Conservation (phyloP, 2,888 invertebrate species). For the Eilema depressum region DNA sequence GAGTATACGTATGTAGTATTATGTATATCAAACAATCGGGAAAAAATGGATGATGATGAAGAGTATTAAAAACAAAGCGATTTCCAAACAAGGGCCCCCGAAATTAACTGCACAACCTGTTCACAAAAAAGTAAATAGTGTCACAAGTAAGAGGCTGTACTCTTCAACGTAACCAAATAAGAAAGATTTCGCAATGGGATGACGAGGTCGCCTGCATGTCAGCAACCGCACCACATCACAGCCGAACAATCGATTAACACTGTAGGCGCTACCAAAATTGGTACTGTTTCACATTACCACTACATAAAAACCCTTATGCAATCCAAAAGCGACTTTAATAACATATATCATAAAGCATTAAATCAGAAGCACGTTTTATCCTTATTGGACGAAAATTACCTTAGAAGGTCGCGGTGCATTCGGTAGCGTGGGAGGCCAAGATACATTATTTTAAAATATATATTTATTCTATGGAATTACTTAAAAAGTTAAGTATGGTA, state of each 20-base stretch:
- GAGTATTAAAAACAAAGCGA: background rate
- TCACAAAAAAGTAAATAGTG: constrained; percentile 14
- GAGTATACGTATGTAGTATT: too few relatives aligned
- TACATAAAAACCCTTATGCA: constrained; percentile 41
- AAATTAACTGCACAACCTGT: constrained; percentile 5
- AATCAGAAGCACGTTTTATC: constrained; percentile 19
- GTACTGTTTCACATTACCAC: constrained; percentile 62
- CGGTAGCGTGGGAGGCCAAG: constrained; percentile 54
- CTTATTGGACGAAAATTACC: constrained; percentile 36
- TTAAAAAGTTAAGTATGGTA: constrained; percentile 51
- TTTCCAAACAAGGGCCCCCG: background rate
- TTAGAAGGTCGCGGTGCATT: constrained; percentile 52
- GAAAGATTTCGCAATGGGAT: constrained; percentile 60
- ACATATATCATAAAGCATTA: constrained; percentile 29
- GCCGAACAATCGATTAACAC: constrained; percentile 66
- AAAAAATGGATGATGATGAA: too few relatives aligned
- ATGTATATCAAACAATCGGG: too few relatives aligned
- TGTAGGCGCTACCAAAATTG: constrained; percentile 77
- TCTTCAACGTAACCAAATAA: constrained; percentile 72
- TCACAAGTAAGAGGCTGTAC: constrained; percentile 31
- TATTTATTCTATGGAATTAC: constrained; percentile 46
- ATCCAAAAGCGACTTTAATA: constrained; percentile 31
- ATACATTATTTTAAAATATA: constrained; percentile 40
- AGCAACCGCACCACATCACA: constrained; percentile 58
- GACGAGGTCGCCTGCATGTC: constrained; percentile 70